Evolutionary conservation across 2,113 vertebrate species (phyloP), one percentile per base, ranked within the genome.

Genomic region (Phyllostomus hastatus): DNA sequence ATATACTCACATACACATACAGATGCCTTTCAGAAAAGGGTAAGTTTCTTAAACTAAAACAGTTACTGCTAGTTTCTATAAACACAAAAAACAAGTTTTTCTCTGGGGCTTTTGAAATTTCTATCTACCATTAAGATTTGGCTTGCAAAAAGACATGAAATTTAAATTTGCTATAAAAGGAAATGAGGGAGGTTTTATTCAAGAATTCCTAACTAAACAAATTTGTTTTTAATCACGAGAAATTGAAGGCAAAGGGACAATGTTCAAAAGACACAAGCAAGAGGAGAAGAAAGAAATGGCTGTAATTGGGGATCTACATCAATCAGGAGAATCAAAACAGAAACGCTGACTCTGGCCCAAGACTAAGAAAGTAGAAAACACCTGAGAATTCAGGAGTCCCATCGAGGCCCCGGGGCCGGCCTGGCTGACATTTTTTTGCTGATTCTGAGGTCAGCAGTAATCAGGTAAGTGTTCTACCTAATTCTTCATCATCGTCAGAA

Each of bases 151-250:
- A 87, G 22, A 93, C 11, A 87, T 16, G 35, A 91, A 88, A 54
- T 88, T 84, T 38, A 69, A 93, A 87, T 64, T 43, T 64, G 26
- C 57, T 41, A 4, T 48, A 54, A 84, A n/a, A 92, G 78, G 54
- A 84, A 54, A 52, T 35, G 4, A 19, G 19, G 91, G 54, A 88
- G 48, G 43, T 28, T 93, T 88, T 59, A 88, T 19, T 81, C 35
- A 93, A 84, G 19, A 83, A 90, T 75, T 93, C 69, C 16, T 46
- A 84, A 81, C 31, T 81, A 64, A 89, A 78, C 41, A 83, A 89
- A 66, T 54, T 15, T 33, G 52, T 59, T 90, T 33, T 54, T 73
- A 76, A 78, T 54, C 46, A 88, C 10, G 26, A 84, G 33, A 67
- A 33, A n/a, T 4, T 38, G 50, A 79, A 84, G 72, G 88, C 33